Conservation (phyloP, 1,140 invertebrate genomes). For the Drosophila pseudoananassae region DNA sequence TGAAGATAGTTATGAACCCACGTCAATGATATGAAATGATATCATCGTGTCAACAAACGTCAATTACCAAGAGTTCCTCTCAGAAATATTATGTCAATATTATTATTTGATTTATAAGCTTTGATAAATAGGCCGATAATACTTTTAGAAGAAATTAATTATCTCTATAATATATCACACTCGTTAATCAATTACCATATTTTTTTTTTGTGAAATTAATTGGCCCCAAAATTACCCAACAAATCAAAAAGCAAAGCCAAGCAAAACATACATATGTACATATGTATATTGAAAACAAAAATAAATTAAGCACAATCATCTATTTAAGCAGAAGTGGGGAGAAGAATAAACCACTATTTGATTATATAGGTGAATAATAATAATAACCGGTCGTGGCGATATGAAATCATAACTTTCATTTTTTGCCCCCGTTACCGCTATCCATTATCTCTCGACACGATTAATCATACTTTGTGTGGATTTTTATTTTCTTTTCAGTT, state of each 20-base stretch:
- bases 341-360: constrained; percentile 12
- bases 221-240: constrained; percentile 3
- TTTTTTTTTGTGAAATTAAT: background rate
- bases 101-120: background rate
- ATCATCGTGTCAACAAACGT: background rate
- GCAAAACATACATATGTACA: no score
- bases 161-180: background rate
- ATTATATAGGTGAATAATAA: constrained; percentile 16
- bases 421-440: constrained; percentile 13
- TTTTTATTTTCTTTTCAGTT: constrained; percentile 55
- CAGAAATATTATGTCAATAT: background rate
- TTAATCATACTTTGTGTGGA: constrained; percentile 41
- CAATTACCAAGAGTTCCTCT: background rate
- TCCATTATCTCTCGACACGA: constrained; percentile 25
- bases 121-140: background rate
- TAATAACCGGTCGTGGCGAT: constrained; percentile 12
- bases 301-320: constrained; percentile 25
- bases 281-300: background rate
- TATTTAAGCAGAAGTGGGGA: background rate
- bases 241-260: constrained; percentile 4
- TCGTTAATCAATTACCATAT: background rate
- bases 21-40: background rate
- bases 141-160: background rate
- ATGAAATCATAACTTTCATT: constrained; percentile 51
- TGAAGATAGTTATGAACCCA: no score